Conservation (phyloP, 2,113 vertebrate genomes). For the Stegastes partitus region DNA sequence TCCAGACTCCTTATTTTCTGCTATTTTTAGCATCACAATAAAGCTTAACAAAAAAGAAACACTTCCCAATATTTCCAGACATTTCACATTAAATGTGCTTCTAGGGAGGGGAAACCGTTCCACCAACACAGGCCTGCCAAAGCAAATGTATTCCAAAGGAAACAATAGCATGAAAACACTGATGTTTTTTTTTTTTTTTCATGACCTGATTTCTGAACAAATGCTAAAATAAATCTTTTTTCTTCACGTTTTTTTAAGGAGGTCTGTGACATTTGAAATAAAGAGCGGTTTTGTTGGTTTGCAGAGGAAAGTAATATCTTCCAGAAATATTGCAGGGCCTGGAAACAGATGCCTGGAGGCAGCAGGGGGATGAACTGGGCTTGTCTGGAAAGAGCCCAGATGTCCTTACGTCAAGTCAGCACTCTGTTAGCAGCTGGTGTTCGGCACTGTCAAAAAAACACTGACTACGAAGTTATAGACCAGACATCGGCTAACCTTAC, state of each 20-base stretch:
- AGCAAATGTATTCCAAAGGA: conserved; percentile 76
- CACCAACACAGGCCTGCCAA: conserved; percentile 76
- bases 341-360: conserved; percentile 73
- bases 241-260: conserved; percentile 22
- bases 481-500: background rate
- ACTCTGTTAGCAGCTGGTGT: conserved; percentile 51
- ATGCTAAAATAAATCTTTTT: conserved; percentile 62
- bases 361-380: conserved; percentile 55
- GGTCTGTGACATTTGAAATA: conserved; percentile 81
- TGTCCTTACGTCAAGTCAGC: conserved; percentile 50
- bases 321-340: conserved; percentile 71
- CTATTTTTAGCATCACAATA: conserved; percentile 84
- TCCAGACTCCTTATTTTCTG: conserved; percentile 47
- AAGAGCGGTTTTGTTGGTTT: conserved; percentile 79
- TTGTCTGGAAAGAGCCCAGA: conserved; percentile 61
- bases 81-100: conserved; percentile 78
- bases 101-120: conserved; percentile 67
- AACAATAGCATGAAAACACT: conserved; percentile 79
- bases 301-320: conserved; percentile 79
- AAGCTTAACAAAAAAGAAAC: conserved; percentile 61
- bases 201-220: conserved; percentile 45
- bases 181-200: conserved; percentile 51
- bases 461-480: too few relatives aligned
- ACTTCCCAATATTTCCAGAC: conserved; percentile 74
- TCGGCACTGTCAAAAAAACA: conserved; percentile 28